Evolutionary conservation across 2,797 vertebrate genomes (phyloP).

Genomic region (Anisognathus igniventris): DNA sequence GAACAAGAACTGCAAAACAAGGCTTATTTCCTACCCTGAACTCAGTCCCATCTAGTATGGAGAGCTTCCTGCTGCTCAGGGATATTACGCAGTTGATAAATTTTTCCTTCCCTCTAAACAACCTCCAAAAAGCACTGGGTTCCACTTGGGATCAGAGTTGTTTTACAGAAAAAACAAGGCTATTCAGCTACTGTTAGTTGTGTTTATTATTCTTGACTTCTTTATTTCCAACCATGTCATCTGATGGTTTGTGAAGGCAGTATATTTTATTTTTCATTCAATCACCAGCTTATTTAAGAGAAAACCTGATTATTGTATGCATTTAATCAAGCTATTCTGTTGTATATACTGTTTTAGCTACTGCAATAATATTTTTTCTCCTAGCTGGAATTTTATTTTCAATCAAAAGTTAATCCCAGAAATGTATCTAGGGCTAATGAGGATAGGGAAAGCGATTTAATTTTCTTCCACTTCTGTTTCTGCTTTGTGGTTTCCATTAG

Average conservation of each 20-base stretch:
- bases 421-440: not conserved
- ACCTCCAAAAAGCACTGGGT: not conserved
- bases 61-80: not conserved
- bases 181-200: not conserved
- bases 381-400: not conserved
- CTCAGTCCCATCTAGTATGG: not conserved
- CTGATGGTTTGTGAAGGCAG: conserved; percentile 10
- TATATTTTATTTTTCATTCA: not conserved
- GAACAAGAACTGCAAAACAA: not conserved
- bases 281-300: conserved; percentile 27
- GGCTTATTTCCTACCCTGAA: not conserved
- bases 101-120: not conserved
- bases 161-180: not conserved
- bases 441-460: not conserved
- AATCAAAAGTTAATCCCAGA: not conserved
- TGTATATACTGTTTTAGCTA: not conserved
- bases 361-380: not conserved
- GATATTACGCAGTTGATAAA: not conserved
- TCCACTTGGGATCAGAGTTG: not conserved
- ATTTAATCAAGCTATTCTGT: not conserved
- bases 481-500: not conserved
- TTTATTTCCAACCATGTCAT: not conserved
- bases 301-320: conserved; percentile 9
- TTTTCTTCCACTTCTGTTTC: not conserved
- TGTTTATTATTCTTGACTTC: conserved; percentile 18